Evolutionary conservation across 2,113 vertebrate genomes (phyloP), one percentile per base, ranked within the genome.

Genomic region (Lota lota): DNA sequence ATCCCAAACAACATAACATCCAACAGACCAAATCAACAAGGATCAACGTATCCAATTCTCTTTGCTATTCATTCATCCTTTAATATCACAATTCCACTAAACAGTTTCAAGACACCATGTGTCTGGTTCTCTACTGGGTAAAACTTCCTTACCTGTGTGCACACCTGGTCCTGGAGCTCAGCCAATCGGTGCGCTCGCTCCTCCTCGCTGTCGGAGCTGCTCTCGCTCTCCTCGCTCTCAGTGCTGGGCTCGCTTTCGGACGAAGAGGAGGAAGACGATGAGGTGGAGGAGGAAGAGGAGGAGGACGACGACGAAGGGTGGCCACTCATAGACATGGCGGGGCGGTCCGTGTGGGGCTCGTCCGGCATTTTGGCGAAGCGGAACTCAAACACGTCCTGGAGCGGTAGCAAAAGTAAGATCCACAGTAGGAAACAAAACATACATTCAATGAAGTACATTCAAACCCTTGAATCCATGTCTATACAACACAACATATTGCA

Each of bases 291-390:
- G 0, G 89, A 89, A 1, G 92, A 92, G 0, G 90, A 89, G 1
- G 92, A 91, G 0, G 90, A 87, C 0, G 88, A 88, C 1, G 88
- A 87, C 0, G 85, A 80, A 0, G 75, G 89, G 47, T 83, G 85
- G 59, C 85, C 82, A 8, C 83, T 82, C 71, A 93, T 28, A 0
- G 94, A 93, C 78, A 90, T 83, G 21, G 93, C 87, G 0, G 92
- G 84, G 73, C 82, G 72, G 64, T 92, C 68, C 56, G 93, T 91
- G 0, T 91, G 77, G 0, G 94, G 94, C 14, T 97, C 96, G 0
- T 97, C 95, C 0, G 96, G 95, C 96, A 98, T 98, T 89, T 97
- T 97, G 50, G 96, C 96, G 0, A 97, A 97, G 54, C 95, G 93
- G 79, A 98, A 97, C 89, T 98, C 96, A 24, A 98, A 98, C 19